Evolutionary conservation across 2,797 vertebrate species (phyloP).

Genomic region (Sphenodon punctatus): DNA sequence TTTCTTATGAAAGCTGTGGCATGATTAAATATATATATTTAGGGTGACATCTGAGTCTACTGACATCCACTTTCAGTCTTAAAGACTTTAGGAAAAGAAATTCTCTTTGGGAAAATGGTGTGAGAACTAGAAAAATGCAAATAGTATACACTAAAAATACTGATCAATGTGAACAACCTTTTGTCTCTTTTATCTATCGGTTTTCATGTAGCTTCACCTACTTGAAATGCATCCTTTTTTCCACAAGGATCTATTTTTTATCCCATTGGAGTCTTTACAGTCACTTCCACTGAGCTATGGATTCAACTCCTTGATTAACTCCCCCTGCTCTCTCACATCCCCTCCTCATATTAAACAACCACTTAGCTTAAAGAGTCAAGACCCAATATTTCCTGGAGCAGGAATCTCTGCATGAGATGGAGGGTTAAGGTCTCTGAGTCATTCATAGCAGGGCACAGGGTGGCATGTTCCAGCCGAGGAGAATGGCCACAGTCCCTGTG

Average conservation of each 20-base stretch:
- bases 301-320: too few relatives aligned
- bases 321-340: too few relatives aligned
- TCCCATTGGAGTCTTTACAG: not conserved
- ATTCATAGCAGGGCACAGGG: too few relatives aligned
- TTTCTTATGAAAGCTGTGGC: not conserved
- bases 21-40: not conserved
- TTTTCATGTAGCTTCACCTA: not conserved
- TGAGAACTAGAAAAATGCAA: not conserved
- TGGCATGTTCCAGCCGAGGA: too few relatives aligned
- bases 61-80: not conserved
- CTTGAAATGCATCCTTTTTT: not conserved
- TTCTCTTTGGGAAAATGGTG: not conserved
- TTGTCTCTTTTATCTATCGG: not conserved
- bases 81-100: not conserved
- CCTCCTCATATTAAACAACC: too few relatives aligned
- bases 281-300: not conserved
- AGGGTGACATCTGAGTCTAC: not conserved
- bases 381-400: too few relatives aligned
- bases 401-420: too few relatives aligned
- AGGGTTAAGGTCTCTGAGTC: too few relatives aligned
- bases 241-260: not conserved
- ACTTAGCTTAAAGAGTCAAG: too few relatives aligned
- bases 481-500: too few relatives aligned
- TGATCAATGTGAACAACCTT: too few relatives aligned
- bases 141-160: too few relatives aligned